Evolutionary conservation across 64 coral and sea anemone species (phyloP).

Genomic region (Actinia tenebrosa): DNA sequence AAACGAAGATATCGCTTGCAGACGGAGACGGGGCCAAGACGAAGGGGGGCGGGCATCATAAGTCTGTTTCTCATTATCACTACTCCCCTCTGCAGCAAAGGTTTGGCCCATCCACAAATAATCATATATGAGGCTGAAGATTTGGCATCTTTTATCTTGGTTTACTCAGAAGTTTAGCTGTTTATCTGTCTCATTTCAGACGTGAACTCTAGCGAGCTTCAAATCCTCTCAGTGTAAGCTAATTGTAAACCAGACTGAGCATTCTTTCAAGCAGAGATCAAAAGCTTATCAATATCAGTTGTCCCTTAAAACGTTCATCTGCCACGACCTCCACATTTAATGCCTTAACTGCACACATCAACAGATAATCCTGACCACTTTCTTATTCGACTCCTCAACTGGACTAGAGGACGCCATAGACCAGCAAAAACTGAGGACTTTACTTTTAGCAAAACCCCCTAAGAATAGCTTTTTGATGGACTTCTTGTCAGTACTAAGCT

Average conservation of each 20-base stretch:
- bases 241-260: conserved; percentile 28
- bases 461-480: background rate
- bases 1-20: conserved; percentile 8
- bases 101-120: background rate
- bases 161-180: conserved; percentile 13
- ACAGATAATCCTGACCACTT: conserved; percentile 25
- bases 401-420: conserved; percentile 6
- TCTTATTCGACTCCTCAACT: conserved; percentile 1
- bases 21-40: background rate
- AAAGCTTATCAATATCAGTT: conserved; percentile 30
- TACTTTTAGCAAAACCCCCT: background rate
- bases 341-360: conserved; percentile 26
- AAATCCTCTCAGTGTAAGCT: conserved; percentile 24
- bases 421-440: background rate
- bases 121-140: background rate
- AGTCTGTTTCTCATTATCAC: background rate
- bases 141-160: background rate
- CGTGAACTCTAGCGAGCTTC: conserved; percentile 20
- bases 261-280: conserved; percentile 25
- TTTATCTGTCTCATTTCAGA: conserved; percentile 23
- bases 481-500: background rate
- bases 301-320: conserved; percentile 24
- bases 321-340: conserved; percentile 20
- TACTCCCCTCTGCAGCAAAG: background rate
- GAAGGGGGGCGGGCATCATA: background rate